Base-by-base conservation (phyloP, 2,113 vertebrate species). In the Ramphastos sulfuratus region DNA sequence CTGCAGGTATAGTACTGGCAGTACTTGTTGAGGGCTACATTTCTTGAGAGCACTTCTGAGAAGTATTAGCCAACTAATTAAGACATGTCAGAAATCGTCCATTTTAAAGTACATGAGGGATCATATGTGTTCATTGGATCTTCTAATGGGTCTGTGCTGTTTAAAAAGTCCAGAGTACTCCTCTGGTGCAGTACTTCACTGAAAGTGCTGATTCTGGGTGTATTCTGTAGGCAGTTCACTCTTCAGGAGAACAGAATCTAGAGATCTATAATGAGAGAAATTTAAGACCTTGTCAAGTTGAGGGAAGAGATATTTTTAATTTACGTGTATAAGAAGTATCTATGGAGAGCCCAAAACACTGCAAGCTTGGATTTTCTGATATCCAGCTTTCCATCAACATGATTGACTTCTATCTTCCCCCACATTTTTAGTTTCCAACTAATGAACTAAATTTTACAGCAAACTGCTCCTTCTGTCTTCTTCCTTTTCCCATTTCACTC, bases 1-100 rank as follows among this genome's bases (percentile, higher is more conserved):
- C 82, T 98, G 17, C 98, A 98, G 98, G 98, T 98, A 96, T 25
- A 23, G 74, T 82, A 35, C 35, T 44, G 37, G 23, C 75, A 85
- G 24, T 16, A 10, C 31, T 25, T 61, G n/a, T 19, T 70, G 39
- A 70, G 37, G 61, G n/a, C 12, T 66, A 2, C 1, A 2, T 56
- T 83, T 66, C 3, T 23, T 35, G 48, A 52, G 15, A 71, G 28
- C 2, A 12, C 5, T 87, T 65, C 2, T 7, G 11, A 70, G 11
- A 42, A 70, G 67, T 59, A 18, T 61, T 87, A 76, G 35, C 30
- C 20, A 54, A 24, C 18, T 8, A 52, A 6, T 67, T 83, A 4
- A 66, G 33, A 66, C 75, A 20, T 13, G 12, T 7, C 12, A 30
- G 10, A 83, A 93, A 13, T 33, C 7, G 7, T 46, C 7, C 3